Evolutionary conservation across 2,888 invertebrate genomes (phyloP), one percentile per base, ranked within the genome.

Genomic region (Hydriomena furcata): DNA sequence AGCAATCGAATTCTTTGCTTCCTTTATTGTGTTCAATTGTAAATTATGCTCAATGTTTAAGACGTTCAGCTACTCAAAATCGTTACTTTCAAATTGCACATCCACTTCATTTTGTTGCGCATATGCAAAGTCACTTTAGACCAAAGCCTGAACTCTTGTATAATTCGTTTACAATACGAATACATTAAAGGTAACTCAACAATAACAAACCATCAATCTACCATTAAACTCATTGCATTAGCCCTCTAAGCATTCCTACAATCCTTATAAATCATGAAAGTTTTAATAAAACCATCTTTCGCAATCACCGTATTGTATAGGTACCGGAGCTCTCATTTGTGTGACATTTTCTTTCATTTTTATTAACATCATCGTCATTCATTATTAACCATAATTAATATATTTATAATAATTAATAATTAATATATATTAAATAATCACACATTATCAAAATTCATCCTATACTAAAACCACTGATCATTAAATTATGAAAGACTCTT

Each of bases 1-100:
- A 64, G 66, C 70, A 61, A 60, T 60, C 65, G 56, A 70, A 66
- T 71, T 73, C 66, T 76, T 84, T 74, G 82, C 84, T 86, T 84
- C 83, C 84, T 80, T 82, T 71, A 64, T 83, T 86, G 85, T 86
- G 85, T 86, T 87, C 86, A 83, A 78, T 72, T 71, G 75, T 79
- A 79, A 61, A 82, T 79, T 80, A 77, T 84, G 86, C 85, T 86
- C 86, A 87, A 84, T 79, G 63, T 71, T 68, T 72, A 65, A 63
- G 66, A 70, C 63, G 60, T 73, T 70, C 61, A 50, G 62, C 61
- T 66, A 67, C 65, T 66, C 66, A 63, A 65, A 61, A 58, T 59
- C 55, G 36, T 61, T 47, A 45, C 53, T 55, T 23, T 57, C 54
- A 35, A 54, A 46, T 53, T 47, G 43, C 56, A 56, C 52, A 55